A percentile compares a stretch with the other conserved stretches of the same genome.
Conservation (phyloP, 2,113 vertebrate species). For the Cyprinodon variegatus region DNA sequence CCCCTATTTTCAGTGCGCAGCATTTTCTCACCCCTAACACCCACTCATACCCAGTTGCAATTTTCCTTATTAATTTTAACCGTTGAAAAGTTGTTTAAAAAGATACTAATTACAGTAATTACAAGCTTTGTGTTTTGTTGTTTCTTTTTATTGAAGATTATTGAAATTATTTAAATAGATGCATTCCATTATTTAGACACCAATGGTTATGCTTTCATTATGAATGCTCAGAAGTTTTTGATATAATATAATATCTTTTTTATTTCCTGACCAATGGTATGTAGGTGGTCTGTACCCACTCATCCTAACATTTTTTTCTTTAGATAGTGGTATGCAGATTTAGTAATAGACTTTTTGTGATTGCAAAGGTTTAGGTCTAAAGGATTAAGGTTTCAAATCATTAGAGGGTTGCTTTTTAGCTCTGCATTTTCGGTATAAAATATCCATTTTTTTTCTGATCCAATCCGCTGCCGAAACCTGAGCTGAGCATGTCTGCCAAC, state of each 20-base stretch:
- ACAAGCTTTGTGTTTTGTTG: background rate
- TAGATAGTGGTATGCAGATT: background rate
- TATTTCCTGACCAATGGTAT: no score
- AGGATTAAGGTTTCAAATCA: no score
- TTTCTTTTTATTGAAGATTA: background rate
- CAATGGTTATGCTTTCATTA: background rate
- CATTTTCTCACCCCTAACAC: background rate
- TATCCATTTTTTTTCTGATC: no score
- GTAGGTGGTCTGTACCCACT: background rate
- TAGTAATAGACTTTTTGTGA: background rate
- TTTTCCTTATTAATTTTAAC: background rate
- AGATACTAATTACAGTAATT: background rate
- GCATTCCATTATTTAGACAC: background rate
- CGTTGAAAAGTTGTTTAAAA: background rate
- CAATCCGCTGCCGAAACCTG: no score
- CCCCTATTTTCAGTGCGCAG: background rate
- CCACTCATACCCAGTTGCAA: background rate
- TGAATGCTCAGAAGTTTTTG: background rate
- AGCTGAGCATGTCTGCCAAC: no score
- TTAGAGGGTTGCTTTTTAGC: no score
- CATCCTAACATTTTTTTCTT: background rate
- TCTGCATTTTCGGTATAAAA: no score
- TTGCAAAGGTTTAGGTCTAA: background rate
- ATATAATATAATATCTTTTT: background rate
- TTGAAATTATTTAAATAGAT: background rate